A percentile compares a stretch with the other conserved stretches of the same genome.
Conservation (phyloP, 2,888 invertebrate genomes). For the Caenorhabditis sp. region DNA sequence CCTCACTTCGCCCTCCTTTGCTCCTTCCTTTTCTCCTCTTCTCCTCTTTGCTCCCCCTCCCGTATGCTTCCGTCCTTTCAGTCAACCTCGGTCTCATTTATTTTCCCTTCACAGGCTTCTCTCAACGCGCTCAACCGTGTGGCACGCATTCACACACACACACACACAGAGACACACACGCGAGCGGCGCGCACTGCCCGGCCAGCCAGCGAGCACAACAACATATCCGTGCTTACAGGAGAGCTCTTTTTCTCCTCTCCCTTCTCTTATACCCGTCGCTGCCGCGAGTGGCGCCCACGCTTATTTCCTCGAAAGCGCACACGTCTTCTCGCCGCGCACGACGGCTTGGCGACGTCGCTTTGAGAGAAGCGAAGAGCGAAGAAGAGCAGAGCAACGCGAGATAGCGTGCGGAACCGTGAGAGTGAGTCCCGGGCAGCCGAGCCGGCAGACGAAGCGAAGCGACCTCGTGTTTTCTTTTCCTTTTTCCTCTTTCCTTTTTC, state of each 20-base stretch:
- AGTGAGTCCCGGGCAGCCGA: too few species aligned
- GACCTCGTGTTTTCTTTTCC: slow-evolving; percentile 2
- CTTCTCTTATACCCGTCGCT: neutral
- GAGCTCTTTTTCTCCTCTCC: neutral
- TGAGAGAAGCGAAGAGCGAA: neutral
- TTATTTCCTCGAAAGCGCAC: slow-evolving; percentile 1
- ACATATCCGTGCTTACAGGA: slow-evolving; percentile 12
- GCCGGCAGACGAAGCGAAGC: neutral
- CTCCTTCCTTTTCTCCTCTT: neutral
- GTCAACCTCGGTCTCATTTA: neutral
- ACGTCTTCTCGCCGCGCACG: neutral
- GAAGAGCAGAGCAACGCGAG: neutral
- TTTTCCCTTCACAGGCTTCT: neutral
- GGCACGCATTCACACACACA: neutral
- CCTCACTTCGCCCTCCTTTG: slow-evolving; percentile 12
- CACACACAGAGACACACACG: too few species aligned
- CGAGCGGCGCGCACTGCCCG: too few species aligned
- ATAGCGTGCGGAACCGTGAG: too few species aligned
- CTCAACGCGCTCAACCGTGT: slow-evolving; percentile 5
- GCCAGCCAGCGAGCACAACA: neutral
- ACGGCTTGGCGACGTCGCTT: neutral
- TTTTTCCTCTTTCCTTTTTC: too few species aligned
- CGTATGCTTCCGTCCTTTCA: neutral
- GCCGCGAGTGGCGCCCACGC: slow-evolving; percentile 1
- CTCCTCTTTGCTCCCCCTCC: neutral